phyloP scores from a whole-genome alignment of 2,113 vertebrate genomes.

The Plecotus auritus region DNA sequence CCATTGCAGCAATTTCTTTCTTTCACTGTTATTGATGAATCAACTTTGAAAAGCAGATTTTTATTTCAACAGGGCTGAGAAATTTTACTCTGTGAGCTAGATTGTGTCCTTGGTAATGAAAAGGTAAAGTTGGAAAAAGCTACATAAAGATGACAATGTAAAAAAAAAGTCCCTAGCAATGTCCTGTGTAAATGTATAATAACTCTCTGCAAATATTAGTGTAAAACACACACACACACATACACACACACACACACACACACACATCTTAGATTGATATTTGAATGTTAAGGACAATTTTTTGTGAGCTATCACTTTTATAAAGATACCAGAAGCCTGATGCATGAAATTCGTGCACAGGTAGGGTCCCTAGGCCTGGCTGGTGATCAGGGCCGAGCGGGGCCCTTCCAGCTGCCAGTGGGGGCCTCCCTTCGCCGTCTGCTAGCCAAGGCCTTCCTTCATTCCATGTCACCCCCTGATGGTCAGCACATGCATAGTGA shows the following conservation, averaged over 20 bases:
- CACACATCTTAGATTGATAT: neutral
- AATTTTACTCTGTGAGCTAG: constrained; percentile 30
- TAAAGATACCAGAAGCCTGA: neutral
- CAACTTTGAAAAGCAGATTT: constrained; percentile 39
- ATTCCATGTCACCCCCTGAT: no score
- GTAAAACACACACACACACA: no score
- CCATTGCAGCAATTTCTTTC: neutral
- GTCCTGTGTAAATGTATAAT: neutral
- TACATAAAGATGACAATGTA: neutral
- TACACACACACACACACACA: no score
- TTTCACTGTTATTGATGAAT: constrained; percentile 20
- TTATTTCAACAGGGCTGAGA: neutral
- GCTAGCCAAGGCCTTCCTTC: no score
- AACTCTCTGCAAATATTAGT: neutral
- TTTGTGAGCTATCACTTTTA: neutral
- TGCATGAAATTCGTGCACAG: no score
- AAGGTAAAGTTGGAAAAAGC: neutral
- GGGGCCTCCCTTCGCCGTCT: no score
- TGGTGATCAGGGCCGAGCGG: no score
- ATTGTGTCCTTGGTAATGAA: neutral
- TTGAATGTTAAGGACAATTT: neutral
- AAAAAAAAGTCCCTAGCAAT: neutral
- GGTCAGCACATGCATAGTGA: no score
- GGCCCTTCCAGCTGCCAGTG: no score
- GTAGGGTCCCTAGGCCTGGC: no score